Conservation (phyloP, 2,888 invertebrate species). For the Laothoe populi region DNA sequence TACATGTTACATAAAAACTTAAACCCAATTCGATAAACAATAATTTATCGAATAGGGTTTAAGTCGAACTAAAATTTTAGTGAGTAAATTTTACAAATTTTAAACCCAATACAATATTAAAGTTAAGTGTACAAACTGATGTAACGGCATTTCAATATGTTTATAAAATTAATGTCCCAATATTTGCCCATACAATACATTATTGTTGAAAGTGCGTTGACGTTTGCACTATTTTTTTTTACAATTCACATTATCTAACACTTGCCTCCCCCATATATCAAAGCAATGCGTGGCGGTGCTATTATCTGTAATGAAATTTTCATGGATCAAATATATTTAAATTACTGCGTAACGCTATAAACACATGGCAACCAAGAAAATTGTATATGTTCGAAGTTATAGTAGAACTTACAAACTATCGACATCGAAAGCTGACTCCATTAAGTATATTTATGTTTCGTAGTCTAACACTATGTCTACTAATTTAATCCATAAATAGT, state of each 20-base stretch:
- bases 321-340: not conserved
- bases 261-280: slow-evolving; percentile 24
- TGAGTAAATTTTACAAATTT: not conserved
- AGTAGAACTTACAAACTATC: slow-evolving; percentile 34
- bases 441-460: slow-evolving; percentile 39
- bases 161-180: not conserved
- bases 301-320: not conserved
- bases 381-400: slow-evolving; percentile 10
- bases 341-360: slow-evolving; percentile 3
- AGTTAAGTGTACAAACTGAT: not conserved
- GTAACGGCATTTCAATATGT: not conserved
- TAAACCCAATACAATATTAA: not conserved
- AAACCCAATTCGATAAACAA: no score
- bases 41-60: not conserved
- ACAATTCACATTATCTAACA: slow-evolving; percentile 1
- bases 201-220: not conserved
- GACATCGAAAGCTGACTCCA: slow-evolving; percentile 47
- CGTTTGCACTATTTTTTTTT: not conserved
- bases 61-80: not conserved
- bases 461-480: slow-evolving; percentile 21
- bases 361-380: slow-evolving; percentile 15
- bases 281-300: slow-evolving; percentile 29
- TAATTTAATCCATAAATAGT: slow-evolving; percentile 17
- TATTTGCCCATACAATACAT: no score
- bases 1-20: not conserved